Evolutionary conservation across 2,113 vertebrate species (phyloP).

Genomic region (Myrmecophaga tridactyla): DNA sequence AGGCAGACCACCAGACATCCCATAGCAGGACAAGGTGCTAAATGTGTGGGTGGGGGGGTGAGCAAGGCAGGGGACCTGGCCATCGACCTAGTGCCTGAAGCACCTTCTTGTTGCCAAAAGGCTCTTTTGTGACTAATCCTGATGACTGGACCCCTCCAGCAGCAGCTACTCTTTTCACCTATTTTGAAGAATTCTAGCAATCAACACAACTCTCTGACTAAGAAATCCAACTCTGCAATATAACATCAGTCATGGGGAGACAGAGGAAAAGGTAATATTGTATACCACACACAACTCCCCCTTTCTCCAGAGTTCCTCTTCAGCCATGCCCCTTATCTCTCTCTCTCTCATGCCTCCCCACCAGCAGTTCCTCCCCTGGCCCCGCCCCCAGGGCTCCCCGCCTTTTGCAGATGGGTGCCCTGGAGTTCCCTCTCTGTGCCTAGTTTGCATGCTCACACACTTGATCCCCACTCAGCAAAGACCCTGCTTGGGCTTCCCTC

Average conservation of each 20-base stretch:
- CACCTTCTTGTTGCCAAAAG: background rate
- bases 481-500: background rate
- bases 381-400: accelerated
- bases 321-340: background rate
- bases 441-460: background rate
- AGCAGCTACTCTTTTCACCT: background rate
- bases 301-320: background rate
- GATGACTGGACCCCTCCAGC: background rate
- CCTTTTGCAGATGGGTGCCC: background rate
- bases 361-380: no score
- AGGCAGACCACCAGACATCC: background rate
- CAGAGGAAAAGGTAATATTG: background rate
- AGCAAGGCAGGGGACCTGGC: background rate
- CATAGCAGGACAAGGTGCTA: background rate
- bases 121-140: background rate
- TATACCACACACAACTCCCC: accelerated
- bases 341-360: background rate
- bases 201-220: background rate
- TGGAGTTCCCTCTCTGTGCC: background rate
- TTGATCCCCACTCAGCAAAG: background rate
- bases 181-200: background rate
- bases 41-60: background rate
- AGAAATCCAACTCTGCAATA: background rate
- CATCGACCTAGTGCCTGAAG: background rate
- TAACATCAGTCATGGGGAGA: background rate